phyloP scores from a whole-genome alignment of 2,888 invertebrate species.

The Eugnorisma glareosa region DNA sequence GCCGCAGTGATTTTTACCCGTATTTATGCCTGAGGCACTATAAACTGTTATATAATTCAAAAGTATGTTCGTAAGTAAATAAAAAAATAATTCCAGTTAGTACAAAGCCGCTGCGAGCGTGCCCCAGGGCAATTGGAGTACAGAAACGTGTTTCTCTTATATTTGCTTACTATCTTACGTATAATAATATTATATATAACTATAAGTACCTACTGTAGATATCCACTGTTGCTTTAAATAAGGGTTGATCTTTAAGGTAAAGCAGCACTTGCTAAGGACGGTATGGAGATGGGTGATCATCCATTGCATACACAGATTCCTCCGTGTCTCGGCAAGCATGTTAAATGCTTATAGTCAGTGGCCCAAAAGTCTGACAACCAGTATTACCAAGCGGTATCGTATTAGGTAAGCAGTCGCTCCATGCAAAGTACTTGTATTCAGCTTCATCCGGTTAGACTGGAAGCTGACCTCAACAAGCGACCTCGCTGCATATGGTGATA shows the following conservation, averaged over 20 bases:
- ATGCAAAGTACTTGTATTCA: background rate
- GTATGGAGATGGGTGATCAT: background rate
- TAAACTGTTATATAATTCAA: conserved; percentile 32
- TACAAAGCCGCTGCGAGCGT: conserved; percentile 46
- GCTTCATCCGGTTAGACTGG: background rate
- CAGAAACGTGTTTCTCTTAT: conserved; percentile 60
- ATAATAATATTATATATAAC: conserved; percentile 28
- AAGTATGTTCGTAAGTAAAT: conserved; percentile 34
- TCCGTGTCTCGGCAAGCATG: background rate
- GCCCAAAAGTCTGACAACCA: background rate
- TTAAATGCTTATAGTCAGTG: too few species aligned
- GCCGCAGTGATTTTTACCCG: background rate
- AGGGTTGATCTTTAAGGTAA: background rate
- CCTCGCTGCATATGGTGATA: too few species aligned
- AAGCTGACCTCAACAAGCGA: background rate
- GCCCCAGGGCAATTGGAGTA: conserved; percentile 61
- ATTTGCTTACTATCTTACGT: conserved; percentile 40
- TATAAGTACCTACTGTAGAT: conserved; percentile 20
- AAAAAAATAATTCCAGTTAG: conserved; percentile 41
- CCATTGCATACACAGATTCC: background rate
- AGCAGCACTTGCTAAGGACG: background rate
- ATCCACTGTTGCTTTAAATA: background rate
- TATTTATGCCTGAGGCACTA: background rate
- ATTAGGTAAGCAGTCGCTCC: background rate
- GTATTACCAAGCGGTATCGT: background rate